Evolutionary conservation across 2,888 invertebrate genomes (phyloP), one percentile per base, ranked within the genome.

Genomic region (Philaethria dido): DNA sequence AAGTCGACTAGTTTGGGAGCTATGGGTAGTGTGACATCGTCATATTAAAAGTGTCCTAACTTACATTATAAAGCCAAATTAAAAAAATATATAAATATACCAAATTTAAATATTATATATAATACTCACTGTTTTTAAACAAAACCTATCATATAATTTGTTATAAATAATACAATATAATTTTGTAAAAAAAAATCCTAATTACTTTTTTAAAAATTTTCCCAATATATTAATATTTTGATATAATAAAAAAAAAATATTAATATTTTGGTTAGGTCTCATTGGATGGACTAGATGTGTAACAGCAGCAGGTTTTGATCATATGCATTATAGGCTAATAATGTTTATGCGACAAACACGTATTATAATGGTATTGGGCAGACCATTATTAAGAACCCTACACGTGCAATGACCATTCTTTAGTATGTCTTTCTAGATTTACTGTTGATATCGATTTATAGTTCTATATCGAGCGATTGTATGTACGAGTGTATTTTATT

Each of bases 1-100:
- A 89, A 88, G 86, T 87, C 86, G 86, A 90, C 89, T 87, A 87
- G 89, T 88, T 84, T 80, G 80, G 82, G 79, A 83, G 81, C 82
- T 86, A 86, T 86, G 86, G 86, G 80, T 86, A 85, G 16, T 52
- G 11, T 33, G 29, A 16, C 16, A 11, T 29, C 29, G 16, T 52
- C 29, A 33, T 3, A 4, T 11, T 52, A 1, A 33, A 44, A 16
- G 18, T 18, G 8, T 11, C 45, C 45, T 45, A 20, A 45, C 20
- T 18, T 45, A 16, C 3, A 18, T 44, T 42, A n/a, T n/a, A 14
- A 48, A n/a, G n/a, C 8, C 8, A 8, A 9, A 8, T 25, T 0
- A 25, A n/a, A 14, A 48, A 8, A 3, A 48, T 14, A 48, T n/a
- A 22, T 0, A 42, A 83, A 2, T 48, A 14, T 11, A 48, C 9